Percentiles rank a stretch among this genome's conserved stretches.
phyloP scores from a whole-genome alignment of 2,113 vertebrate species.

The Piprites chloris region DNA sequence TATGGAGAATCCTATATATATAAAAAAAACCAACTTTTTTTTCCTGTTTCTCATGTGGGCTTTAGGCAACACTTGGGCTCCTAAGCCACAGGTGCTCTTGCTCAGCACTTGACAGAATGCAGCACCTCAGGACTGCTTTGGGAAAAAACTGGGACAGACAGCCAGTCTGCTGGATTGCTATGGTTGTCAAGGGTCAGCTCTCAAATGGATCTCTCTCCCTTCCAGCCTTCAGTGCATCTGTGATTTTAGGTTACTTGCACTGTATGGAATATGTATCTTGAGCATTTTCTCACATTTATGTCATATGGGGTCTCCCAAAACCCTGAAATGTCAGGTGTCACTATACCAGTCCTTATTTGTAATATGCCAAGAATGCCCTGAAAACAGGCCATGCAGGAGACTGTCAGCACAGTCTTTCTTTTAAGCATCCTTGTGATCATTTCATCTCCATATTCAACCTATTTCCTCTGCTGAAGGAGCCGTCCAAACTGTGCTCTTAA shows the following conservation, averaged over 20 bases:
- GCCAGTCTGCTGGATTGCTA: neutral
- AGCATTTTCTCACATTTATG: neutral
- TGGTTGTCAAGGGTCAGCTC: neutral
- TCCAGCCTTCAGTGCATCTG: neutral
- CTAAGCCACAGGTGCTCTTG: neutral
- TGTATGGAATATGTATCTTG: neutral
- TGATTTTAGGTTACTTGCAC: neutral
- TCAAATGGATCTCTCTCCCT: neutral
- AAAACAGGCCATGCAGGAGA: accelerated
- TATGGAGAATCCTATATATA: neutral
- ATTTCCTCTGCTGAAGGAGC: neutral
- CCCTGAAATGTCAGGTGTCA: neutral
- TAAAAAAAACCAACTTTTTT: neutral
- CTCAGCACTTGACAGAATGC: neutral
- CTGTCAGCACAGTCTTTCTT: neutral
- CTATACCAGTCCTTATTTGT: neutral
- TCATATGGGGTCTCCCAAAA: neutral
- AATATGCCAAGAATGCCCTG: neutral
- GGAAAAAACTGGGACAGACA: neutral
- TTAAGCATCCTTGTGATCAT: neutral
- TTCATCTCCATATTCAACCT: neutral
- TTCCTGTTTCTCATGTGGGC: neutral
- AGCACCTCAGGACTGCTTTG: neutral
- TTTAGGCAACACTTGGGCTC: neutral
- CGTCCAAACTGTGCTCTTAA: neutral